Evolutionary conservation across 2,113 vertebrate species (phyloP), one percentile per base, ranked within the genome.

Genomic region (Condylura cristata): DNA sequence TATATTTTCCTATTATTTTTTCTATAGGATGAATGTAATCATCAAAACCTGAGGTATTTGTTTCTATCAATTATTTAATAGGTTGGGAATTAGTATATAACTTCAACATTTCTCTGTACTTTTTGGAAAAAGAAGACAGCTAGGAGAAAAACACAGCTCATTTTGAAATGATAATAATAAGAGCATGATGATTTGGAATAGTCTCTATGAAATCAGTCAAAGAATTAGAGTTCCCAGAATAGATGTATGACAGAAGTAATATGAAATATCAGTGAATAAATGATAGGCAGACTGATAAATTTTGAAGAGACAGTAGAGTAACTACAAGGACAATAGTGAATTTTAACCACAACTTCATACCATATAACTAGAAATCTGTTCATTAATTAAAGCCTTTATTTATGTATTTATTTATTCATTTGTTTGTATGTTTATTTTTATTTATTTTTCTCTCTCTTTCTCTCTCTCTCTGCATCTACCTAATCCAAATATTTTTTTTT

Each of bases 231-330:
- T 20, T 3, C 41, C 26, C 16, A 85, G 28, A 61, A 48, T 9
- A 22, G 3, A 37, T 12, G 30, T 26, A 24, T 32, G n/a, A 6
- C 26, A 17, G n/a, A n/a, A 20, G 10, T 9, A 16, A 5, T 6
- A 14, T 3, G 12, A 18, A 39, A 28, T 17, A 66, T 7, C 22
- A 8, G 4, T 13, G 41, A 10, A 34, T 18, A 48, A 46, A 18
- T 12, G 0, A 22, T 17, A 16, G 13, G 11, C 14, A 46, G 13
- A 0, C 18, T 30, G 13, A n/a, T n/a, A 39, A 34, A 17, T 11
- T 17, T 26, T 20, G 18, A 39, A 1, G 39, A 32, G 20, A 70
- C 13, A n/a, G 60, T 1, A 10, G 71, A 9, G 1, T n/a, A 56
- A 68, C 24, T 34, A 17, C 10, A 8, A 8, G 39, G n/a, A 28